A percentile compares a stretch with the other conserved stretches of the same genome.
phyloP scores from a whole-genome alignment of 2,113 vertebrate genomes.

The Alces alces region DNA sequence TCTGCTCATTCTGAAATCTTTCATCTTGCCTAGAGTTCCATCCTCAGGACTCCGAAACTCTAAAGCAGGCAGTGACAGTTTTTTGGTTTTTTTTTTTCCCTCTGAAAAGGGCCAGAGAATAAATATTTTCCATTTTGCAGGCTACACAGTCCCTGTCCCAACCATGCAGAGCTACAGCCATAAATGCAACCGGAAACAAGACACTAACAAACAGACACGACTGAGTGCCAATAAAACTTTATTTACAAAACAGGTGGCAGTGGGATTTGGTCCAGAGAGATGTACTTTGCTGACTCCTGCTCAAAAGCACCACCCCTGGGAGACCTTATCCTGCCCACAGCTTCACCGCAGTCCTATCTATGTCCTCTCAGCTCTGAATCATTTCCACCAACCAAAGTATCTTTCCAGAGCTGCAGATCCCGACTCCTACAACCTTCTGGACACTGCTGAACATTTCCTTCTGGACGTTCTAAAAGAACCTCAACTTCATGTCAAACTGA shows the following conservation, averaged over 20 bases:
- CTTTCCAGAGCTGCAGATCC: neutral
- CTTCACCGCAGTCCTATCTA: neutral
- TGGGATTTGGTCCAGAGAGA: neutral
- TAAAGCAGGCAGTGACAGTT: neutral
- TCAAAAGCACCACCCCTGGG: neutral
- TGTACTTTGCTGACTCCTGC: neutral
- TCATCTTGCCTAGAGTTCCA: neutral
- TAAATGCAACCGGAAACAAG: neutral
- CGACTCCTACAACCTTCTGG: neutral
- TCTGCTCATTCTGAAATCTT: neutral
- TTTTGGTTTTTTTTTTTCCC: neutral
- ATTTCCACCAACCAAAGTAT: neutral
- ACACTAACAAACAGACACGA: neutral
- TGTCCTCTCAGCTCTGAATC: neutral
- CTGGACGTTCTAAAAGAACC: neutral
- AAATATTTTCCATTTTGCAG: neutral
- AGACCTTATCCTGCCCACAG: rapidly evolving
- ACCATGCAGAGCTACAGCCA: neutral
- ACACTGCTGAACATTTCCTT: neutral
- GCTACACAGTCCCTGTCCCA: neutral
- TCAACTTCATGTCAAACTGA: neutral
- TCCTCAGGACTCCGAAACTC: neutral
- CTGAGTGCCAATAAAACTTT: neutral
- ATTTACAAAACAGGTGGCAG: neutral
- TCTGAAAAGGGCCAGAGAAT: neutral